Evolutionary conservation across 2,888 invertebrate genomes (phyloP).

Genomic region (Leptinotarsa juncta): DNA sequence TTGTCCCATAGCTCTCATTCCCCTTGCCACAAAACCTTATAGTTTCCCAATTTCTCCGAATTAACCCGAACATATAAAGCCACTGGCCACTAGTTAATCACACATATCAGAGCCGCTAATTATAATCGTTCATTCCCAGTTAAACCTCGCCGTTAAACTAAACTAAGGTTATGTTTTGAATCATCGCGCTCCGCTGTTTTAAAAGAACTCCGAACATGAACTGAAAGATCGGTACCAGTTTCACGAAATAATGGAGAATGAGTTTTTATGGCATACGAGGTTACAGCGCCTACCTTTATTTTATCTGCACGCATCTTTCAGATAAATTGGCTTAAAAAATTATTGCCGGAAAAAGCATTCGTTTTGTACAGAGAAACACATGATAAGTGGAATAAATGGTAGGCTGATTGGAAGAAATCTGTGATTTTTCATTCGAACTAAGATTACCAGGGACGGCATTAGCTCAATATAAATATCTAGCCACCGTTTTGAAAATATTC

Average conservation of each 20-base stretch:
- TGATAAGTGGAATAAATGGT: not conserved
- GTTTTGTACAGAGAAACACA: not conserved
- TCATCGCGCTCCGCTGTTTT: constrained; percentile 36
- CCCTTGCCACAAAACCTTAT: not conserved
- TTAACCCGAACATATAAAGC: constrained; percentile 1
- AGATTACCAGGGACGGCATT: not conserved
- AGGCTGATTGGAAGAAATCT: not conserved
- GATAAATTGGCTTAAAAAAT: constrained; percentile 42
- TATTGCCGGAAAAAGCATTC: constrained; percentile 4
- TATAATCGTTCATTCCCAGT: not conserved
- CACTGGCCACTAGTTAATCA: constrained; percentile 24
- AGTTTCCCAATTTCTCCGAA: not conserved
- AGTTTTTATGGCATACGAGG: constrained; percentile 44
- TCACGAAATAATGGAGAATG: constrained; percentile 57
- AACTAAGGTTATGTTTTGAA: constrained; percentile 11
- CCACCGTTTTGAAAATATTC: too few species aligned
- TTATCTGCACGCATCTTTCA: constrained; percentile 50
- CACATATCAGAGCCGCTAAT: constrained; percentile 2
- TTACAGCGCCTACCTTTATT: constrained; percentile 25
- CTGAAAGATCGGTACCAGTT: constrained; percentile 55
- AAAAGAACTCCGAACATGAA: constrained; percentile 54
- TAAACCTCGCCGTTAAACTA: not conserved
- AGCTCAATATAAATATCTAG: too few species aligned
- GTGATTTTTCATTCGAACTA: not conserved
- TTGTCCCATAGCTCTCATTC: not conserved